These are phyloP conservation scores for Tenthredo livida DNA, from an alignment of 2,888 invertebrate genomes.

Conservation along the genomic window DNA sequence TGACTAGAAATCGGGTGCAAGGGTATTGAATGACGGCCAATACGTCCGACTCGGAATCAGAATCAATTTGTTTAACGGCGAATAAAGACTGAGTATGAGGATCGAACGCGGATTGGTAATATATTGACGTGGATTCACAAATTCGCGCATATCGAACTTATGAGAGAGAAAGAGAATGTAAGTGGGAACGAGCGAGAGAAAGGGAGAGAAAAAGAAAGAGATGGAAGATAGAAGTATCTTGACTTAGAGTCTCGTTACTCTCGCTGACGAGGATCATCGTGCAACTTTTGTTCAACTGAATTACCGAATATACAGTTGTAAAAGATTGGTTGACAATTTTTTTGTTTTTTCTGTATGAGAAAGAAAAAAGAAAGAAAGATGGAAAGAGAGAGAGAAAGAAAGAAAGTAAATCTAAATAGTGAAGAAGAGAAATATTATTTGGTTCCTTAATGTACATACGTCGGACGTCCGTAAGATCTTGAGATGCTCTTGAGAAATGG, in stretches of 20 bases:
- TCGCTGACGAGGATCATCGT: background rate
- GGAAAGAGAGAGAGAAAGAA: background rate
- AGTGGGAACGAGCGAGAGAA: background rate
- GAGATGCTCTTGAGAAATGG: constrained; percentile 47
- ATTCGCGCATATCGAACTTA: background rate
- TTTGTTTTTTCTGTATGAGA: background rate
- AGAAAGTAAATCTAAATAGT: background rate
- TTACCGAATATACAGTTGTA: background rate
- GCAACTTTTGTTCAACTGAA: background rate
- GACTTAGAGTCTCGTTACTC: background rate
- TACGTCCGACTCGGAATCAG: constrained; percentile 48
- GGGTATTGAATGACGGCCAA: constrained; percentile 47
- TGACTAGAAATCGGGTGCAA: constrained; percentile 64
- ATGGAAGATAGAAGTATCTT: background rate
- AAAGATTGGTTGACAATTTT: background rate
- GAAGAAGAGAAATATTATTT: background rate
- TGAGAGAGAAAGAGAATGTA: background rate
- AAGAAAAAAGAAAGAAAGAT: background rate
- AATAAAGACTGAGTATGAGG: constrained; percentile 29
- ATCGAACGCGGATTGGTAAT: constrained; percentile 12
- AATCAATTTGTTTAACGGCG: constrained; percentile 47
- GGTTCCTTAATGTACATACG: background rate
- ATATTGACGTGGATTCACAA: background rate
- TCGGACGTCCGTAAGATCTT: constrained; percentile 42
- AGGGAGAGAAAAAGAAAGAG: background rate